Conservation (phyloP, 2,888 invertebrate species). For the Halictus ligatus region DNA sequence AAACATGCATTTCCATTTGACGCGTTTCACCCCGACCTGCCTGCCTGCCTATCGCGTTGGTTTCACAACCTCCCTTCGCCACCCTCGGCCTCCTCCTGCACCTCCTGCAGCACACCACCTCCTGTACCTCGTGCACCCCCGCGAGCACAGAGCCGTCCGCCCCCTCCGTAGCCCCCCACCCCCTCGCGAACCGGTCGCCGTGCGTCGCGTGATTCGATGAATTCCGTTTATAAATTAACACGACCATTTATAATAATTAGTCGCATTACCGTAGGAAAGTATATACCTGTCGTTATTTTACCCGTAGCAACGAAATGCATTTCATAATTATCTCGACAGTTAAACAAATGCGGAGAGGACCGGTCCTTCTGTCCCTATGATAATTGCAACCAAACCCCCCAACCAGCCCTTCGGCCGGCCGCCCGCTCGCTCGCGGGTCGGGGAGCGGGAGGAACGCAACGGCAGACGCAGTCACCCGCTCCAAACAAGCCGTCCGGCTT, state of each 20-base stretch:
- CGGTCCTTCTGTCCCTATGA: conserved; percentile 57
- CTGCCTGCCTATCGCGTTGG: conserved; percentile 45
- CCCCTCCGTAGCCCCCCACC: not conserved
- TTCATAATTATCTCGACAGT: conserved; percentile 65
- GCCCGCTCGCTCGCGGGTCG: not conserved
- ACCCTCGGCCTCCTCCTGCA: not conserved
- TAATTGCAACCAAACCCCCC: conserved; percentile 40
- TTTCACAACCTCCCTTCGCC: conserved; percentile 24
- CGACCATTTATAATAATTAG: conserved; percentile 64
- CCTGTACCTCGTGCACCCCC: not conserved
- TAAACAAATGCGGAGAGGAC: conserved; percentile 53
- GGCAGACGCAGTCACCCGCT: conserved; percentile 15
- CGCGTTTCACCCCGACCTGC: conserved; percentile 57
- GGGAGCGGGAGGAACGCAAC: not conserved
- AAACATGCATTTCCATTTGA: conserved; percentile 76
- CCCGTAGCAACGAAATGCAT: conserved; percentile 61
- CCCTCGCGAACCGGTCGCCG: conserved; percentile 22
- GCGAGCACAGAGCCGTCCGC: not conserved
- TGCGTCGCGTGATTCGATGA: conserved; percentile 61
- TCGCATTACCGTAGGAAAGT: conserved; percentile 63
- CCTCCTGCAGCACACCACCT: not conserved
- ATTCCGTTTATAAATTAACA: conserved; percentile 67
- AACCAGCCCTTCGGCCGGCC: not conserved
- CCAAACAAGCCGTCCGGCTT: conserved; percentile 21
- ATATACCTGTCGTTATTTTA: conserved; percentile 63